Evolutionary conservation across 2,888 invertebrate genomes (phyloP), one percentile per base, ranked within the genome.

Genomic region (Dorcus parallelipipedus): DNA sequence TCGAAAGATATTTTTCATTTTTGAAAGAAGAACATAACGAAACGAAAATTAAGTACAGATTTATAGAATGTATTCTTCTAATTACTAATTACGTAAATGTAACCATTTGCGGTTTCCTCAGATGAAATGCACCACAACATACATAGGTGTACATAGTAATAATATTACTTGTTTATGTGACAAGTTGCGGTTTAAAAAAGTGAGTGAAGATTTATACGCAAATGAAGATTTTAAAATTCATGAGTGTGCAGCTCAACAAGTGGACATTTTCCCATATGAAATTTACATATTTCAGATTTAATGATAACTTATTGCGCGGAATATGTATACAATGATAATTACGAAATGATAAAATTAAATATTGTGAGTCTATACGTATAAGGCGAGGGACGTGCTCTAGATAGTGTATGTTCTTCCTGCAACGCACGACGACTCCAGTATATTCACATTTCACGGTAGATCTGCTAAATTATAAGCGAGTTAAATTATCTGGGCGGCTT

Each of bases 321-420:
- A 42, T 42, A 42, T 14, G 42, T 14, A 45, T 20, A 45, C 45
- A 45, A 45, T 17, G 42, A 45, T 45, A 45, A 45, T 45, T 45
- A 20, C 45, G 45, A 23, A 45, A 45, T 45, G 45, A 45, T 45
- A 45, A 45, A 45, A 45, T 45, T 45, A 45, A 45, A 45, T 45
- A 45, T 20, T n/a, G 23, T n/a, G 20, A 45, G 45, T n/a, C 23
- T 23, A 9, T 20, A 20, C 45, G 26, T 33, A 33, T 33, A 33
- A 33, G 26, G 26, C 7, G 3, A 33, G 26, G 20, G 26, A 33
- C 26, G 26, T 33, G 26, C 26, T 33, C 26, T 10, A 10, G 45
- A 45, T 45, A 45, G 45, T 45, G 14, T 45, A 45, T 45, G 45
- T 45, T 45, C 45, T 45, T 17, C 45, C 23, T 3, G 14, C 43